phyloP scores from a whole-genome alignment of 1,140 invertebrate species.

The Hycleus phaleratus region DNA sequence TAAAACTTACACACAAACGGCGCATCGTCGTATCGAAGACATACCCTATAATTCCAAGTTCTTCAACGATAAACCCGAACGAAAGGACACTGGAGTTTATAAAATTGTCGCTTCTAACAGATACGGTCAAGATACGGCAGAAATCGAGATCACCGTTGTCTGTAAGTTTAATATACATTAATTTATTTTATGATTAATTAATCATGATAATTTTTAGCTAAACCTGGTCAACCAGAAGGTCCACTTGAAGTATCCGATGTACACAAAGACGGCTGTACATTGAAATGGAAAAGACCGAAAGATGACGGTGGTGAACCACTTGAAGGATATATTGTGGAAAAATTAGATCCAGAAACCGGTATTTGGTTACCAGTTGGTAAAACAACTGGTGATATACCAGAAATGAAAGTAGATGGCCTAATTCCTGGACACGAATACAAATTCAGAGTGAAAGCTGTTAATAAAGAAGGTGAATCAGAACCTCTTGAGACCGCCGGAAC shows the following conservation, averaged over 20 bases:
- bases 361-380: slow-evolving; percentile 84
- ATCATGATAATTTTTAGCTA: slow-evolving; percentile 49
- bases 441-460: slow-evolving; percentile 95
- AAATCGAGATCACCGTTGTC: slow-evolving; percentile 83
- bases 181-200: background rate
- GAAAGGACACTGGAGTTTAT: slow-evolving; percentile 80
- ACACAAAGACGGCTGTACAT: slow-evolving; percentile 87
- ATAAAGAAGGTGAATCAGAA: slow-evolving; percentile 94
- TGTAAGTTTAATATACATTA: slow-evolving; percentile 53
- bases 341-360: slow-evolving; percentile 85
- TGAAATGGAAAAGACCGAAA: slow-evolving; percentile 96
- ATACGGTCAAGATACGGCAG: slow-evolving; percentile 81
- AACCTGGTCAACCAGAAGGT: slow-evolving; percentile 88
- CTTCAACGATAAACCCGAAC: slow-evolving; percentile 69
- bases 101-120: slow-evolving; percentile 79
- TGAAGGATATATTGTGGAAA: slow-evolving; percentile 92
- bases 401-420: slow-evolving; percentile 80
- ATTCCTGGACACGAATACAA: slow-evolving; percentile 94
- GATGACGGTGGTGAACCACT: slow-evolving; percentile 96
- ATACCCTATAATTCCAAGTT: slow-evolving; percentile 83
- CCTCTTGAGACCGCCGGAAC: slow-evolving; percentile 88
- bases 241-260: slow-evolving; percentile 93
- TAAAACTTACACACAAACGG: slow-evolving; percentile 50
- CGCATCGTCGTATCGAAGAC: slow-evolving; percentile 63
- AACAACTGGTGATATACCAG: slow-evolving; percentile 63